Conservation (phyloP, 2,797 vertebrate genomes). For the Pseudochirops cupreus region DNA sequence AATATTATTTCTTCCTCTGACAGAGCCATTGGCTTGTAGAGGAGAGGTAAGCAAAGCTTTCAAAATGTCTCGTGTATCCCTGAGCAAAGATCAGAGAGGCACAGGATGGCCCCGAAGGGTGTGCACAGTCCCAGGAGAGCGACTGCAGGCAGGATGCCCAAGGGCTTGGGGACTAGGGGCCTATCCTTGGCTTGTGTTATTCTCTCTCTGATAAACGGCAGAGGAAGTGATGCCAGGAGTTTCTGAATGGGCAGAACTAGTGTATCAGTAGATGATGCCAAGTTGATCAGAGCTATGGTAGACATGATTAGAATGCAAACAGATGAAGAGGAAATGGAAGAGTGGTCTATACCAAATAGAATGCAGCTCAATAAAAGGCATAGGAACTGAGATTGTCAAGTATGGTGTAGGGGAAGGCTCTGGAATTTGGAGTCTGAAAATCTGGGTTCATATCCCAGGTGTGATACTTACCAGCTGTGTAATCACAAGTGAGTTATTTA, state of each 20-base stretch:
- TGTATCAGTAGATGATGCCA: not conserved
- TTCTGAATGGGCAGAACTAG: not conserved
- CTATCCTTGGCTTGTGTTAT: not conserved
- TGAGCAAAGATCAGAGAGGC: not conserved
- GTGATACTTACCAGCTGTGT: not conserved
- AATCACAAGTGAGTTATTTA: not conserved
- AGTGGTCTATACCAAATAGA: not conserved
- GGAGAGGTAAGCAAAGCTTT: not conserved
- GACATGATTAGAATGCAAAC: not conserved
- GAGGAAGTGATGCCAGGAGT: not conserved
- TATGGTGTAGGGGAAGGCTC: not conserved
- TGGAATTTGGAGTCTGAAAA: not conserved
- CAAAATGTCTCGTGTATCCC: not conserved
- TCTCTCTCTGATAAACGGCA: not conserved
- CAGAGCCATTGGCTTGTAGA: not conserved
- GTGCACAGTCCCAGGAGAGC: not conserved
- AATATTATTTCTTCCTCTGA: not conserved
- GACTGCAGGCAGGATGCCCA: not conserved
- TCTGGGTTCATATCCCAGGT: not conserved
- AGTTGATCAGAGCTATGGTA: not conserved
- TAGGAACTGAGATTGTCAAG: not conserved
- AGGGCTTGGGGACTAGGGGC: not conserved
- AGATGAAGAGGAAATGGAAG: not conserved
- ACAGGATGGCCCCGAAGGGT: not conserved
- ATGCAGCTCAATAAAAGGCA: not conserved